Conservation (phyloP, 2,797 vertebrate species). For the Loris lydekkerianus region DNA sequence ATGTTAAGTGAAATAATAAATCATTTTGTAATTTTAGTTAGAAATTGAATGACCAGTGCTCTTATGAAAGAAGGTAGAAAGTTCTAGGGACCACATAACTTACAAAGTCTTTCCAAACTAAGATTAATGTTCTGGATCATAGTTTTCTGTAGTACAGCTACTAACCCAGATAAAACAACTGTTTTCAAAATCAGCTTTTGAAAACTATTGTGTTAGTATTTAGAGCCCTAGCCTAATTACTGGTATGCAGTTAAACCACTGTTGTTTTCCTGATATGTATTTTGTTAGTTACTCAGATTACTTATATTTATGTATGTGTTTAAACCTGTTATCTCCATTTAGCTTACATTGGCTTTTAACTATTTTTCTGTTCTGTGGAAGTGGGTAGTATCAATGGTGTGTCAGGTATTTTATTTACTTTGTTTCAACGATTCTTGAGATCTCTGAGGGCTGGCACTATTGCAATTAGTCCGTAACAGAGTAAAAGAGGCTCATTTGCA, state of each 20-base stretch:
- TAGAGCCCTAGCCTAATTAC: conserved; percentile 67
- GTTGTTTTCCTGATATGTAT: not conserved
- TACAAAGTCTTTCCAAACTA: conserved; percentile 74
- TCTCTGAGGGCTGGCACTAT: not conserved
- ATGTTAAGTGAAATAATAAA: conserved; percentile 69
- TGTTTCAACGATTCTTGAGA: not conserved
- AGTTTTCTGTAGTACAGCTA: conserved; percentile 82
- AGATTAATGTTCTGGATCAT: conserved; percentile 71
- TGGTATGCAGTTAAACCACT: conserved; percentile 15
- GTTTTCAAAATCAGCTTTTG: conserved; percentile 83
- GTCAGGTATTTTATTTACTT: not conserved
- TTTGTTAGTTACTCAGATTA: conserved; percentile 36
- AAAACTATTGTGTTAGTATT: conserved; percentile 44
- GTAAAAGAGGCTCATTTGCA: not conserved
- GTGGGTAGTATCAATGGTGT: not conserved
- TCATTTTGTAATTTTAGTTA: conserved; percentile 76
- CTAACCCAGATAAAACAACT: conserved; percentile 82
- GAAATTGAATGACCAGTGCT: conserved; percentile 78
- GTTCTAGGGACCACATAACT: conserved; percentile 80
- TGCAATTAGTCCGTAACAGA: not conserved
- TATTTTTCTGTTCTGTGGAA: not conserved
- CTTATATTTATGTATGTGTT: not conserved
- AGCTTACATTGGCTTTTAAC: not conserved
- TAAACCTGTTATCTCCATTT: not conserved
- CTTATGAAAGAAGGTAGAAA: conserved; percentile 48